These are phyloP conservation scores for Acleris holmiana DNA, from an alignment of 2,888 invertebrate genomes.

Conservation along the genomic window DNA sequence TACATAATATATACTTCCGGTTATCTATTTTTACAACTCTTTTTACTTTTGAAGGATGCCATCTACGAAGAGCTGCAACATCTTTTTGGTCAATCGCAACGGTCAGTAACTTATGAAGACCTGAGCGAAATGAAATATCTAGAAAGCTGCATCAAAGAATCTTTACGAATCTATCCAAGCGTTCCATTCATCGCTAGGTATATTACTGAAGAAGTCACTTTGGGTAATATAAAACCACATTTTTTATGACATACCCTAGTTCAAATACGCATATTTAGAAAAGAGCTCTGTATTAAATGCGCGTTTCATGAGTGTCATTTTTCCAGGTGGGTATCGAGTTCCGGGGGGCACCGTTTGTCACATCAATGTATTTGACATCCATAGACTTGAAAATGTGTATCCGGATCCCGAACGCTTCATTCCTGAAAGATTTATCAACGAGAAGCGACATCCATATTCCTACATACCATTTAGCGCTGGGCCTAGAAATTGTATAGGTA, in stretches of 20 bases:
- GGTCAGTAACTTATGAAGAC: constrained; percentile 82
- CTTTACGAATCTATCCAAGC: constrained; percentile 84
- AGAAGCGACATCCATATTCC: constrained; percentile 73
- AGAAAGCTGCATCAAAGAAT: constrained; percentile 86
- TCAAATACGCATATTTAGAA: too few relatives aligned
- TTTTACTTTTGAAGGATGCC: constrained; percentile 17
- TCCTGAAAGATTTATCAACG: constrained; percentile 71
- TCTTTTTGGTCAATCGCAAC: constrained; percentile 84
- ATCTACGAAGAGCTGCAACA: constrained; percentile 28
- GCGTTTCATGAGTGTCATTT: background rate
- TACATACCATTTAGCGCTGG: constrained; percentile 85
- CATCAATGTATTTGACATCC: constrained; percentile 84
- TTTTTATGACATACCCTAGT: too few relatives aligned
- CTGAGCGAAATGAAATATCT: constrained; percentile 83
- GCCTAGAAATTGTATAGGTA: constrained; percentile 87
- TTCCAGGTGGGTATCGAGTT: constrained; percentile 59
- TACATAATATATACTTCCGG: background rate
- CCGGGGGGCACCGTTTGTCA: constrained; percentile 80
- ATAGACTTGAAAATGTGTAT: constrained; percentile 86
- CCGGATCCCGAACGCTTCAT: constrained; percentile 89
- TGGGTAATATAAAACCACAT: constrained; percentile 60
- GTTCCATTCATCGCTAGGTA: constrained; percentile 84
- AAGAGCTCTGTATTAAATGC: too few relatives aligned
- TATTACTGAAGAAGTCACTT: constrained; percentile 76
- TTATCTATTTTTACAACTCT: too few relatives aligned